Percentiles rank a stretch among this genome's conserved stretches.
phyloP scores from a whole-genome alignment of 2,797 vertebrate genomes.

The Paratrypauchen microcephalus region DNA sequence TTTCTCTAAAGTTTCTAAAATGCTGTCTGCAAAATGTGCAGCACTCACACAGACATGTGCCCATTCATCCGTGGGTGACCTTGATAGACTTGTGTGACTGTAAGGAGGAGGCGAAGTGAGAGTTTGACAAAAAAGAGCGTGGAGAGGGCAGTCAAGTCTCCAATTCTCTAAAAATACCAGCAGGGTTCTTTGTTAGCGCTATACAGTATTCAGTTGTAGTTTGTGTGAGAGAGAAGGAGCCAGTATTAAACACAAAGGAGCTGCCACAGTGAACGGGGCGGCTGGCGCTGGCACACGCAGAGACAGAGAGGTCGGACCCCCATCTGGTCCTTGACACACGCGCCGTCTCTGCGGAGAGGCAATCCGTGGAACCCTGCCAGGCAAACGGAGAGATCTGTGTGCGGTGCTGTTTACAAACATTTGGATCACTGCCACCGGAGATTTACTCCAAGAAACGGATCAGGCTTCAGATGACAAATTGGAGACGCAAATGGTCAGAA shows the following conservation, averaged over 20 bases:
- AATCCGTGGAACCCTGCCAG: conserved; percentile 58
- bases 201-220: conserved; percentile 9
- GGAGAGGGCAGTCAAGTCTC: conserved; percentile 1
- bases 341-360: conserved; percentile 45
- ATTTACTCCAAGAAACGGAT: conserved; percentile 49
- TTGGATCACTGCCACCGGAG: conserved; percentile 56
- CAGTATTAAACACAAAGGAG: conserved; percentile 52
- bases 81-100: conserved; percentile 7
- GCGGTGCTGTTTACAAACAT: conserved; percentile 55
- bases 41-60: background rate
- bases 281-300: conserved; percentile 53
- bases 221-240: conserved; percentile 36
- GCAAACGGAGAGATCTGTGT: conserved; percentile 39
- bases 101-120: background rate
- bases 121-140: background rate
- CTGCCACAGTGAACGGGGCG: conserved; percentile 51
- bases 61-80: conserved; percentile 10
- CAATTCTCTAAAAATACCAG: conserved; percentile 8
- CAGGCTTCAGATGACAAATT: conserved; percentile 12
- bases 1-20: background rate
- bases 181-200: conserved; percentile 8
- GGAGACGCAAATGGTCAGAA: conserved; percentile 15
- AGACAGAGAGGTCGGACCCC: conserved; percentile 59
- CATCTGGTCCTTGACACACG: conserved; percentile 60
- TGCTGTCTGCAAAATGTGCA: background rate